Evolutionary conservation across 2,797 vertebrate genomes (phyloP), one percentile per base, ranked within the genome.

Genomic region (Lacerta bilineata): DNA sequence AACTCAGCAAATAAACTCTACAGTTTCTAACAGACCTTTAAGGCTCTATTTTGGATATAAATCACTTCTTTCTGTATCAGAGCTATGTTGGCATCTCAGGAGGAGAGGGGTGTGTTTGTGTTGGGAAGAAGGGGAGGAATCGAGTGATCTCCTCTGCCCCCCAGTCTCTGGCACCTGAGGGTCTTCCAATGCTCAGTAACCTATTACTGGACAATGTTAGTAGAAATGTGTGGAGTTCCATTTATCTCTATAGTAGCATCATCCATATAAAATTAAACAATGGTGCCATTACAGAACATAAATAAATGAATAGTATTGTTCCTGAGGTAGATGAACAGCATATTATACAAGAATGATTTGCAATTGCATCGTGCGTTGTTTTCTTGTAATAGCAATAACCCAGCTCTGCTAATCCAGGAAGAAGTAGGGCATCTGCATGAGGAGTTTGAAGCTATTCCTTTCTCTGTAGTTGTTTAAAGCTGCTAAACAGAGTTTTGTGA

Each of bases 1-100:
- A 97, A 96, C 93, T 96, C 95, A 96, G 95, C 95, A 97, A 97
- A 97, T 96, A 97, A 96, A 96, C 96, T 96, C 90, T 93, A 85
- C 88, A 68, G 7, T 95, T 94, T 95, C 23, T 3, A 93, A 71
- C 50, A 96, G 95, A 96, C 89, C 81, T 96, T 96, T 93, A 95
- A 95, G 89, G 87, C 80, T 96, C 90, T 83, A 90, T 96, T 97
- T 96, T 91, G 84, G 93, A 91, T 93, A 95, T 95, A 96, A 96
- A 96, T 96, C 91, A 93, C 89, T 94, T 93, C 91, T 81, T 95
- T 95, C 46, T 59, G 27, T 80, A 71, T 92, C 88, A 92, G 85
- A 87, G 88, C 89, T 75, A 80, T 82, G 87, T 91, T 93, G 90
- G 89, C 90, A 95, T 94, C 96, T 95, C 93, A 90, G 36, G 74